Evolutionary conservation across 2,113 vertebrate species (phyloP).

Genomic region (Datnioides undecimradiatus): DNA sequence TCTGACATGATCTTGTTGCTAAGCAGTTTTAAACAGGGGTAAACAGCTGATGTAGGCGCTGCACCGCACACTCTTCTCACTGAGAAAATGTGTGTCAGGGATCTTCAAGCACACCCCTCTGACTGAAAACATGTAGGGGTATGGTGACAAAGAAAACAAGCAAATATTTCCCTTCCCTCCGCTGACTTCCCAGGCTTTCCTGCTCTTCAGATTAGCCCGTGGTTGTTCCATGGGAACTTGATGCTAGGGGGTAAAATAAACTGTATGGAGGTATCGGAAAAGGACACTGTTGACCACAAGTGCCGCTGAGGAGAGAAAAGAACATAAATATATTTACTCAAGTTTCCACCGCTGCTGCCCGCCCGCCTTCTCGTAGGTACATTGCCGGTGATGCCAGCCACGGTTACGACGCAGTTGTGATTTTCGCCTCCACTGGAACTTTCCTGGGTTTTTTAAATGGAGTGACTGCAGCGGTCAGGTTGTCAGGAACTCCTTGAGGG

Average conservation of each 20-base stretch:
- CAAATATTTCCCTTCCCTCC: conserved; percentile 41
- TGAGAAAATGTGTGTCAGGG: conserved; percentile 46
- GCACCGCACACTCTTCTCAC: conserved; percentile 15
- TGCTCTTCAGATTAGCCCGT: conserved; percentile 50
- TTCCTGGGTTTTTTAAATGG: conserved; percentile 68
- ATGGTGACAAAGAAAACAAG: conserved; percentile 57
- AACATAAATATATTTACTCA: conserved; percentile 73
- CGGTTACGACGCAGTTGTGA: conserved; percentile 63
- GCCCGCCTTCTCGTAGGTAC: conserved; percentile 44
- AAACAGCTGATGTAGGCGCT: conserved; percentile 58
- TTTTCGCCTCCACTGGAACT: conserved; percentile 81
- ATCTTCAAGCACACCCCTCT: conserved; percentile 14
- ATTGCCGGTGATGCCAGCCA: conserved; percentile 50
- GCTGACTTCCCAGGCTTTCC: conserved; percentile 47
- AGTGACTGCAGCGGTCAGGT: conserved; percentile 51
- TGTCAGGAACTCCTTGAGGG: conserved; percentile 52
- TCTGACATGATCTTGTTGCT: conserved; percentile 76
- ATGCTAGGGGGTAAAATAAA: conserved; percentile 46
- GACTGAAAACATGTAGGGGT: conserved; percentile 37
- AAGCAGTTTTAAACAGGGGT: conserved; percentile 72
- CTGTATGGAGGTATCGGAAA: conserved; percentile 66
- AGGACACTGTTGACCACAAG: conserved; percentile 50
- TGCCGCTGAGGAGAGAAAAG: conserved; percentile 60
- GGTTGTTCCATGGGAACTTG: conserved; percentile 71
- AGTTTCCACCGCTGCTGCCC: conserved; percentile 70